Base-by-base conservation (phyloP, 2,888 invertebrate genomes). In the Meta bourneti region DNA sequence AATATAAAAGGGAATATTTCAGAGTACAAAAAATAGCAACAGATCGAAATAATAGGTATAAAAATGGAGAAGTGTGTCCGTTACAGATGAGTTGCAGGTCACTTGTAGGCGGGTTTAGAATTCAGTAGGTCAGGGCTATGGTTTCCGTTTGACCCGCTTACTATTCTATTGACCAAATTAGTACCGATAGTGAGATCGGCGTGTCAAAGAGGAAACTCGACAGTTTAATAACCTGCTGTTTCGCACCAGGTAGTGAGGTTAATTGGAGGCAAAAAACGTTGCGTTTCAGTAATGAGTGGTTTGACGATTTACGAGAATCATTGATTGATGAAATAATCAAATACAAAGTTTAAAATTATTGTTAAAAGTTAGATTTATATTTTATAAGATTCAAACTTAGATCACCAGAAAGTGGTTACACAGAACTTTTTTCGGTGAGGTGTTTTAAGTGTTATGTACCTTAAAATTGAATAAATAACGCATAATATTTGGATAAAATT, bases 121-220 rank as follows among this genome's bases (percentile, higher is more conserved):
- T 1, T 34, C 74, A 86, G 86, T 86, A 70, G 86, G 77, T 86
- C 77, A 78, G 52, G 86, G 78, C 49, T 69, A 70, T 49, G 20
- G 20, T 70, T n/a, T 20, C 13, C 34, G 34, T 34, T 61, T 80
- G 61, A 70, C 11, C 70, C 48, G 71, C 19, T 11, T 8, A 52
- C 49, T 6, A 49, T 49, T 49, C 7, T 74, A 49, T n/a, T 86
- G 69, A 86, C 86, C 86, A 86, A 86, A 86, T 86, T 86, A 78
- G 86, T 86, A 77, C 77, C 52, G 84, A 19, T 11, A 75, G 69
- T 6, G 19, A 20, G 0, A 34, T 0, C 4, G 52, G 11, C 19
- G 19, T n/a, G n/a, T 19, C n/a, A 52, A 52, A 54, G 52, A 51
- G 54, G 51, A 54, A 79, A n/a, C 9, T 9, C 49, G 19, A 20